phyloP scores from a whole-genome alignment of 2,888 invertebrate species.

The Drosophila parthenogenetica region DNA sequence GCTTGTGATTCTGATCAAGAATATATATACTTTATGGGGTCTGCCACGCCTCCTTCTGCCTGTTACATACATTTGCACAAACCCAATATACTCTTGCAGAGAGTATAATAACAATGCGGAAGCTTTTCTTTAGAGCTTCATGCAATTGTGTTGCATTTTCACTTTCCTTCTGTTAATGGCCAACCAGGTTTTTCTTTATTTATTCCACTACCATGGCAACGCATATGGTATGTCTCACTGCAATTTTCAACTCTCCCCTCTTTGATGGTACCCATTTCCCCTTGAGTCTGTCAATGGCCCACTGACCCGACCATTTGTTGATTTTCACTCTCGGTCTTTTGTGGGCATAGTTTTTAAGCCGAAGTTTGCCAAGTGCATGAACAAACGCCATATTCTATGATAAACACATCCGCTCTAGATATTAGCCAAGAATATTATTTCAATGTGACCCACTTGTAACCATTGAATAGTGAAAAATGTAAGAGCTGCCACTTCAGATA shows the following conservation, averaged over 20 bases:
- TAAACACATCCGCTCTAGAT: conserved; percentile 73
- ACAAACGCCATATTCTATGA: conserved; percentile 50
- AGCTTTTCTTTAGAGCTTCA: conserved; percentile 40
- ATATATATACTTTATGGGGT: too few relatives aligned
- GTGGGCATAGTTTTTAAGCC: conserved; percentile 30
- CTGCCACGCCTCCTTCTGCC: too few relatives aligned
- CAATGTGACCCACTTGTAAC: conserved; percentile 69
- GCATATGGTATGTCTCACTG: conserved; percentile 35
- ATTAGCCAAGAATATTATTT: conserved; percentile 63
- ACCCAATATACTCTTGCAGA: too few relatives aligned
- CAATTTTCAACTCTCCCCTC: conserved; percentile 11
- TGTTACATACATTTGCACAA: too few relatives aligned
- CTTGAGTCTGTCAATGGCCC: conserved; percentile 1
- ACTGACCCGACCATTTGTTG: conserved; percentile 47
- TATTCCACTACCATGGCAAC: conserved; percentile 5
- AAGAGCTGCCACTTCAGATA: conserved; percentile 47
- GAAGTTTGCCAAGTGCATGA: conserved; percentile 51
- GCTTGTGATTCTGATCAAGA: too few relatives aligned
- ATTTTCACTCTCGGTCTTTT: conserved; percentile 34
- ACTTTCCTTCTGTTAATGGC: conserved; percentile 54
- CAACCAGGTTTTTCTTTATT: conserved; percentile 28
- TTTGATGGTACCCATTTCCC: not conserved
- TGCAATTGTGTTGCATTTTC: conserved; percentile 52
- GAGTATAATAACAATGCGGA: conserved; percentile 63
- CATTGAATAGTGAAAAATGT: conserved; percentile 33